Conservation (phyloP, 2,797 vertebrate species). For the Tapirus indicus region DNA sequence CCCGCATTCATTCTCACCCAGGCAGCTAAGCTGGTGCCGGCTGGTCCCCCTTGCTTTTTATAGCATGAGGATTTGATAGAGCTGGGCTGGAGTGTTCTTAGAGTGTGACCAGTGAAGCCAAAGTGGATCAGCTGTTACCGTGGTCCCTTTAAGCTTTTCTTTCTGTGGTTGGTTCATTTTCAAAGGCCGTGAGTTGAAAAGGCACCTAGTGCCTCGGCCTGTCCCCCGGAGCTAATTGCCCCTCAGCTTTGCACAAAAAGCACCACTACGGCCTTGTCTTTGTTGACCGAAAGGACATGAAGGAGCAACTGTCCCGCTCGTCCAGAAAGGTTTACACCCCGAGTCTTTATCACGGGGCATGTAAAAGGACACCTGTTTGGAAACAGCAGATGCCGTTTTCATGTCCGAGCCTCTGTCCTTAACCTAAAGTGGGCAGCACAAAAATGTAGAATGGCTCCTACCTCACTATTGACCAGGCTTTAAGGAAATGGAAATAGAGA, state of each 20-base stretch:
- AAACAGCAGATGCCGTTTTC: neutral
- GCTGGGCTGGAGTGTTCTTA: conserved; percentile 33
- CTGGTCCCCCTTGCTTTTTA: conserved; percentile 26
- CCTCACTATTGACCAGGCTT: neutral
- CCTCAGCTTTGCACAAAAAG: neutral
- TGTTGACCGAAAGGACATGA: too few relatives aligned
- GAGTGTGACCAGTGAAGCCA: neutral
- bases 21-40: neutral
- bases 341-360: neutral
- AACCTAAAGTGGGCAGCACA: neutral
- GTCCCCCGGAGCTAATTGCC: neutral
- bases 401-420: neutral
- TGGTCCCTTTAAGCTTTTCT: conserved; percentile 13
- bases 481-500: neutral
- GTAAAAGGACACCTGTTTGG: neutral
- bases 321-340: neutral
- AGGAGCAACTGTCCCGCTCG: too few relatives aligned
- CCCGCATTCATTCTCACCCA: neutral
- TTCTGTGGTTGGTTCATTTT: conserved; percentile 36
- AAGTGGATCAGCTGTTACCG: conserved; percentile 8
- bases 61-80: conserved; percentile 13
- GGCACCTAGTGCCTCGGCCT: neutral
- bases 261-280: neutral
- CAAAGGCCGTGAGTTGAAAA: conserved; percentile 8
- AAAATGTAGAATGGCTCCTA: neutral